phyloP scores from a whole-genome alignment of 2,113 vertebrate genomes.

The Camelus dromedarius region DNA sequence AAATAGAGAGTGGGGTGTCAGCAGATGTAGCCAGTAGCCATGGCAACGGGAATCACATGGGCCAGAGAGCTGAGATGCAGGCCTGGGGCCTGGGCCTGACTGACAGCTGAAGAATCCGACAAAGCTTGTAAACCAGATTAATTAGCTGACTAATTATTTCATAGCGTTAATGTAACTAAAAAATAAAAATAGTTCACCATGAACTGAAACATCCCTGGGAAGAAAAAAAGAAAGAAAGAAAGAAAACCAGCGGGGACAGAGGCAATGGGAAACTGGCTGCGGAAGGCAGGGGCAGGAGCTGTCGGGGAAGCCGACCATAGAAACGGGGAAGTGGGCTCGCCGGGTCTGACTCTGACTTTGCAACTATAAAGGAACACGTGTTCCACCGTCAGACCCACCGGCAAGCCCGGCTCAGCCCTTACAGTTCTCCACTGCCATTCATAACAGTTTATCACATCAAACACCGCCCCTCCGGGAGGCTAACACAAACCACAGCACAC shows the following conservation, averaged over 20 bases:
- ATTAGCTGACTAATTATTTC: conserved; percentile 91
- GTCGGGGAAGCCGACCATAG: neutral
- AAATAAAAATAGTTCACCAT: conserved; percentile 83
- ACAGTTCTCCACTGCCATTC: neutral
- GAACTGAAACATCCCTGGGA: conserved; percentile 73
- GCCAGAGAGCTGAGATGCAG: conserved; percentile 80
- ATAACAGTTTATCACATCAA: neutral
- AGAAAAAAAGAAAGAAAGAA: neutral
- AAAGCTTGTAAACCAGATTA: conserved; percentile 93
- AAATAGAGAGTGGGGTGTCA: conserved; percentile 92
- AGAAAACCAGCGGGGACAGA: neutral
- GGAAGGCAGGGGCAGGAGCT: neutral
- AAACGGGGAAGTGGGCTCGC: neutral
- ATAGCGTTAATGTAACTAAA: conserved; percentile 89
- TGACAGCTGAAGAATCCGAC: conserved; percentile 91
- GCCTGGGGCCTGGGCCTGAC: conserved; percentile 87
- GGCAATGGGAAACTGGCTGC: neutral
- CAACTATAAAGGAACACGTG: neutral
- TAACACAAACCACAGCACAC: fast-evolving
- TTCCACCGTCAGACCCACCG: neutral
- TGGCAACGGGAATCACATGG: conserved; percentile 90
- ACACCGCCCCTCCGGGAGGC: neutral
- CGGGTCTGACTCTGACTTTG: neutral
- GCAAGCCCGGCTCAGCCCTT: neutral
- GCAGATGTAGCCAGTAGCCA: conserved; percentile 93